Percentiles rank a stretch among this genome's conserved stretches.
These are phyloP conservation scores for Etheostoma spectabile DNA, from an alignment of 2,113 vertebrate species.

Conservation along the genomic window DNA sequence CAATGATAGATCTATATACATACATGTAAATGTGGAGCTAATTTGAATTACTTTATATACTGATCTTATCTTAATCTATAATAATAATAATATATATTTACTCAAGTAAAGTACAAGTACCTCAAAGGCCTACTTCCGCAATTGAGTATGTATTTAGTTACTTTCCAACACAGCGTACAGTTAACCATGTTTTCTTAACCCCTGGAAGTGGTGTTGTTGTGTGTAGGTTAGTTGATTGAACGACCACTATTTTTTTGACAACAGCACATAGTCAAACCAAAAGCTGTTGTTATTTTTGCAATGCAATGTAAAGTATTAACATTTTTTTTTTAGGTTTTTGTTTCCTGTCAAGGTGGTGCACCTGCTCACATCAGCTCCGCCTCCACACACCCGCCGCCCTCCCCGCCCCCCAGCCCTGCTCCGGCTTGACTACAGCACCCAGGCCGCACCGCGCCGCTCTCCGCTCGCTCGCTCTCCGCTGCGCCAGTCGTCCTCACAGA, in stretches of 20 bases:
- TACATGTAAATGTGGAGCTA: not conserved
- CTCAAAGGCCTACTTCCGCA: too few species aligned
- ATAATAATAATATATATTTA: not conserved
- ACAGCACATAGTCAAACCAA: not conserved
- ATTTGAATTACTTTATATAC: not conserved
- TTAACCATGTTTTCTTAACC: not conserved
- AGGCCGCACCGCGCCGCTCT: constrained; percentile 78
- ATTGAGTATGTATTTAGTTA: not conserved
- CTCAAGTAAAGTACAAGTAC: too few species aligned
- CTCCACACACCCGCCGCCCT: not conserved
- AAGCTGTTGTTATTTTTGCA: not conserved
- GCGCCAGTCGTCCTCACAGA: constrained; percentile 80
- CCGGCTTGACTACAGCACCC: constrained; percentile 84
- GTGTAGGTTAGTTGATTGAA: not conserved
- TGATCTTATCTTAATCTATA: not conserved
- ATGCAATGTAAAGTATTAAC: constrained; percentile 7
- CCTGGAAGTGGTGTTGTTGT: constrained; percentile 32
- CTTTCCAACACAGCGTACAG: not conserved
- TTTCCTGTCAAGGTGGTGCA: constrained; percentile 75
- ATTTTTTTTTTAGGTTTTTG: not conserved
- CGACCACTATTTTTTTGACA: not conserved
- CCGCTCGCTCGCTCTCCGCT: constrained; percentile 72
- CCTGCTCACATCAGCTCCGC: constrained; percentile 78
- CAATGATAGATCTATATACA: too few species aligned
- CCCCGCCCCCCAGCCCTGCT: accelerated